Percentiles rank a stretch among this genome's conserved stretches.
These are phyloP conservation scores for Porites lobata DNA, from an alignment of 92 coral and sea anemone species.

Conservation along the genomic window DNA sequence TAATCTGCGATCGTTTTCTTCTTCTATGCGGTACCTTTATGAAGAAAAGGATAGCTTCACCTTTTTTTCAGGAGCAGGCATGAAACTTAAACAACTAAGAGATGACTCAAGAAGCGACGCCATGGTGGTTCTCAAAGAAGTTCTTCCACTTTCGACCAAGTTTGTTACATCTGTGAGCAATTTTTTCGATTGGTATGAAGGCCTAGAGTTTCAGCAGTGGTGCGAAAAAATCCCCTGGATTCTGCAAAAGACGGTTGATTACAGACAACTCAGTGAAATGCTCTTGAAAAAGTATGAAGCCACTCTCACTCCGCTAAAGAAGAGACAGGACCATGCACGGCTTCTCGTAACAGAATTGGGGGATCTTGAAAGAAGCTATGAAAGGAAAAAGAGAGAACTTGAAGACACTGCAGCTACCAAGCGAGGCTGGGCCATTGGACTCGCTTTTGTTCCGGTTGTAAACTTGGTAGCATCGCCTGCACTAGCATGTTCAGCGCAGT, in stretches of 20 bases:
- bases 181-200: constrained; percentile 59
- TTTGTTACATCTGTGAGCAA: constrained; percentile 49
- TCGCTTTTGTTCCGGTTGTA: constrained; percentile 65
- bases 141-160: constrained; percentile 61
- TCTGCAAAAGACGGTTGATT: constrained; percentile 41
- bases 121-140: constrained; percentile 48
- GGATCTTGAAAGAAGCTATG: constrained; percentile 35
- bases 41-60: constrained; percentile 1
- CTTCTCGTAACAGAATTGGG: constrained; percentile 47
- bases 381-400: constrained; percentile 39
- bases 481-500: background rate
- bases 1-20: constrained; percentile 48
- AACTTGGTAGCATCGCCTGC: background rate
- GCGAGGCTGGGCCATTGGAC: constrained; percentile 58
- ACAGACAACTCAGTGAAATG: constrained; percentile 32
- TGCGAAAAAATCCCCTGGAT: constrained; percentile 34
- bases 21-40: constrained; percentile 53
- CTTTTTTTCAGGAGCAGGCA: too few species aligned
- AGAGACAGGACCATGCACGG: constrained; percentile 55
- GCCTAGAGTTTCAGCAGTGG: constrained; percentile 62
- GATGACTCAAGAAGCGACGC: constrained; percentile 76
- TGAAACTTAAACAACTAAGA: constrained; percentile 56
- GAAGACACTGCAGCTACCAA: constrained; percentile 33
- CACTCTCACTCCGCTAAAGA: constrained; percentile 45
- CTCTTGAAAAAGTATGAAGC: constrained; percentile 45